Percentiles rank a stretch among this genome's conserved stretches.
phyloP scores from a whole-genome alignment of 2,797 vertebrate species.

The Dallia pectoralis region DNA sequence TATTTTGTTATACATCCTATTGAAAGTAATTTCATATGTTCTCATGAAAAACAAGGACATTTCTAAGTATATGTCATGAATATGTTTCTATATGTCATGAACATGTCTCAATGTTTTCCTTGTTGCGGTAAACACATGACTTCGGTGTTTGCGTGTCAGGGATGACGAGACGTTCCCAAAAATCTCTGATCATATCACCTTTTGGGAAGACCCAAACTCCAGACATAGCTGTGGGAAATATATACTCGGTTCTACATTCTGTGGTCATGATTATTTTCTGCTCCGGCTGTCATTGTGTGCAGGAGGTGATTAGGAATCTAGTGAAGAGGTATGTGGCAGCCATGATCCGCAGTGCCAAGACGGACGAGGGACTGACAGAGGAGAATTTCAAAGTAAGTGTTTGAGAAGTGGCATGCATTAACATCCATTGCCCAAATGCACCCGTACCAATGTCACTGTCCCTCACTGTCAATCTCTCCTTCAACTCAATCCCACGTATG shows the following conservation, averaged over 20 bases:
- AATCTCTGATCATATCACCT: conserved; percentile 26
- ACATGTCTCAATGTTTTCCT: conserved; percentile 33
- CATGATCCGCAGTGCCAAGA: conserved; percentile 88
- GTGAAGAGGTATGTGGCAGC: conserved; percentile 87
- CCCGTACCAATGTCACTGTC: not conserved
- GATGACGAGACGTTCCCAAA: conserved; percentile 35
- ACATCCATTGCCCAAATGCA: not conserved
- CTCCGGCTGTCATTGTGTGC: conserved; percentile 27
- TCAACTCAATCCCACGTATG: not conserved
- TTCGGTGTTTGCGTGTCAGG: conserved; percentile 22
- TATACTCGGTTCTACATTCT: not conserved
- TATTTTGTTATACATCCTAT: too few relatives aligned
- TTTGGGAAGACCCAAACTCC: not conserved
- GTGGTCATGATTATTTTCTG: conserved; percentile 13
- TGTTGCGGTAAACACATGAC: conserved; percentile 20
- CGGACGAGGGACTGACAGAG: conserved; percentile 84
- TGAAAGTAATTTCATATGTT: too few relatives aligned
- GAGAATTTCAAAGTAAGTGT: conserved; percentile 85
- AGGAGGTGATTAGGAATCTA: conserved; percentile 88
- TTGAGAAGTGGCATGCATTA: not conserved
- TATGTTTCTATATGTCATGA: conserved; percentile 39
- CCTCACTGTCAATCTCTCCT: conserved; percentile 2
- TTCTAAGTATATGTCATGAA: too few relatives aligned
- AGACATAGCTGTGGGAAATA: not conserved
- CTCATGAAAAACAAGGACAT: too few relatives aligned